Evolutionary conservation across 1,140 invertebrate genomes (phyloP).

Genomic region (Neotoxoptera formosana): DNA sequence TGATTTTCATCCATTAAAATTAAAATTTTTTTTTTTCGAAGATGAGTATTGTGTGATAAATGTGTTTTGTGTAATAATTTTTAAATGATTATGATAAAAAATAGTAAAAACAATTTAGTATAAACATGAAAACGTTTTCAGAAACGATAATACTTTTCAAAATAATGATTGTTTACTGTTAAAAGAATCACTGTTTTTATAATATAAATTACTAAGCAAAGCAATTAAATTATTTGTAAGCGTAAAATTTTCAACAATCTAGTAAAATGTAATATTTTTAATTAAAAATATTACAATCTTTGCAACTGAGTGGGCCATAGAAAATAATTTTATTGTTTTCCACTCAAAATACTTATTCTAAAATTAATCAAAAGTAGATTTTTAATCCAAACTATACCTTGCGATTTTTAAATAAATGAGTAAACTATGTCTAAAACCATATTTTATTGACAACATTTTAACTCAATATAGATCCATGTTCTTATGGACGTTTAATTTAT

Average conservation of each 20-base stretch:
- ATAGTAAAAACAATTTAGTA: neutral
- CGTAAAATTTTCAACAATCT: neutral
- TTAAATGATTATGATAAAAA: neutral
- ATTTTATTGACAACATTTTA: neutral
- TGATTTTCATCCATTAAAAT: too few relatives aligned
- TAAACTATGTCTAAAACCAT: neutral
- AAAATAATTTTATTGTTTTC: neutral
- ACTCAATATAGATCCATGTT: neutral
- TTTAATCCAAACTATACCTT: too few relatives aligned
- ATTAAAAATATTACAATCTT: neutral
- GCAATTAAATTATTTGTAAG: neutral
- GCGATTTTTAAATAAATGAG: neutral
- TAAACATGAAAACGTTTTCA: neutral
- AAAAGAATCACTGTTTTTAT: neutral
- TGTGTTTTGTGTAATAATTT: too few relatives aligned
- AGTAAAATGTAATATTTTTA: too few relatives aligned
- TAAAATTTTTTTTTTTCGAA: too few relatives aligned
- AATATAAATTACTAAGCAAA: neutral
- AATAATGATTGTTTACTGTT: neutral
- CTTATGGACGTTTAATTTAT: neutral
- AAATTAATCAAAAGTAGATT: neutral
- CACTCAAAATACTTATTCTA: neutral
- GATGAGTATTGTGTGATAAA: too few relatives aligned
- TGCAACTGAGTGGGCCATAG: neutral
- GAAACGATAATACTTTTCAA: neutral